phyloP scores from a whole-genome alignment of 2,797 vertebrate species.

The Amphiprion clarkii region DNA sequence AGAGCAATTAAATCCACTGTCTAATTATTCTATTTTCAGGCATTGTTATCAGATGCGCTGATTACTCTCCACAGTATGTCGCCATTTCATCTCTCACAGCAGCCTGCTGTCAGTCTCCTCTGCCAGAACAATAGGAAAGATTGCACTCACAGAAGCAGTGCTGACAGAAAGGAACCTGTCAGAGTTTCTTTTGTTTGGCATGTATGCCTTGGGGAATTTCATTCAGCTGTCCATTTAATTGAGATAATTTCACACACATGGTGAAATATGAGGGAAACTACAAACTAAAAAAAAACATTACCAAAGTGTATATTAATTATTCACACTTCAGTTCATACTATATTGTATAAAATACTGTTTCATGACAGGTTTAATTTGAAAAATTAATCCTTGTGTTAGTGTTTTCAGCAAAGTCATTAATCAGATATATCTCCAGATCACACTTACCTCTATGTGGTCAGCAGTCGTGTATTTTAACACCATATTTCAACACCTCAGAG shows the following conservation, averaged over 20 bases:
- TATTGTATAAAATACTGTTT: neutral
- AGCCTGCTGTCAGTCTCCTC: constrained; percentile 26
- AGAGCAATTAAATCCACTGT: constrained; percentile 61
- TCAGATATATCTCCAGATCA: neutral
- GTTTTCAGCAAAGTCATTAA: neutral
- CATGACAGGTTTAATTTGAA: neutral
- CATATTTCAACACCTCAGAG: constrained; percentile 1
- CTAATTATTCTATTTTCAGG: constrained; percentile 71
- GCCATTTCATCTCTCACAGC: constrained; percentile 47
- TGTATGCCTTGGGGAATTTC: constrained; percentile 4
- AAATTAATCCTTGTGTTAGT: neutral
- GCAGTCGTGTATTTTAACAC: constrained; percentile 6
- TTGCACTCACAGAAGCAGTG: constrained; percentile 19
- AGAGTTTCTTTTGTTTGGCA: constrained; percentile 23
- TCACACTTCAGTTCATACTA: neutral
- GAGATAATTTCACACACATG: neutral
- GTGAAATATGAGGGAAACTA: neutral
- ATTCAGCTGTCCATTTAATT: neutral
- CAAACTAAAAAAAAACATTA: neutral
- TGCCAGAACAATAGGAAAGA: constrained; percentile 31
- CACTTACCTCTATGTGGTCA: neutral
- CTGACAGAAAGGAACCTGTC: constrained; percentile 26
- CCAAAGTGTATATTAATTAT: neutral
- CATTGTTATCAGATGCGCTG: constrained; percentile 49
- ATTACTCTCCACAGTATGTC: constrained; percentile 53